phyloP scores from a whole-genome alignment of 2,113 vertebrate species.

The Myotis lucifugus region DNA sequence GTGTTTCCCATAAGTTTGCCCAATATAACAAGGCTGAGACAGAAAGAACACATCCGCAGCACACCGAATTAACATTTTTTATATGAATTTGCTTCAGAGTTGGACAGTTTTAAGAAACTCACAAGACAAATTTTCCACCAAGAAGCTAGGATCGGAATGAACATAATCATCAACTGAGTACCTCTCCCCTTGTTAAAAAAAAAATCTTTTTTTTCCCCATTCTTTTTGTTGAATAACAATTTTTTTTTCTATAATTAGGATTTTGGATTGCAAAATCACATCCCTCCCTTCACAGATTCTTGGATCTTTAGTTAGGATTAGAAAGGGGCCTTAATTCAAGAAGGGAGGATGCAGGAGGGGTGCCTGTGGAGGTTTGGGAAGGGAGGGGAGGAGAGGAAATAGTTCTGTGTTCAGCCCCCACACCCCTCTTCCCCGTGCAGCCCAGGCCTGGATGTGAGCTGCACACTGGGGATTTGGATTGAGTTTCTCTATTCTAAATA shows the following conservation, averaged over 20 bases:
- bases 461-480: not conserved
- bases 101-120: conserved; percentile 46
- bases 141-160: conserved; percentile 23
- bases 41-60: not conserved
- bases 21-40: not conserved
- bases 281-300: conserved; percentile 50
- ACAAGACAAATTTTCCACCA: not conserved
- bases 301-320: conserved; percentile 48
- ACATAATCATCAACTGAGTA: not conserved
- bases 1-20: not conserved
- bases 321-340: conserved; percentile 49
- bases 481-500: conserved; percentile 11
- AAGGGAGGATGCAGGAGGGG: not conserved
- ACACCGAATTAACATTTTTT: conserved; percentile 45
- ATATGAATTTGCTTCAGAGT: not conserved
- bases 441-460: conserved; percentile 27
- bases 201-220: conserved; percentile 6
- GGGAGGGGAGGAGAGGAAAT: conserved; percentile 23
- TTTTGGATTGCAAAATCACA: conserved; percentile 66
- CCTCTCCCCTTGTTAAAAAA: not conserved
- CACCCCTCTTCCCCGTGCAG: not conserved
- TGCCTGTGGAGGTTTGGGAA: not conserved
- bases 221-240: conserved; percentile 43
- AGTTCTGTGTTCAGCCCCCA: not conserved
- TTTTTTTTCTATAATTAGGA: conserved; percentile 41